phyloP scores from a whole-genome alignment of 1,140 invertebrate genomes.

The Drosophila paulistorum region DNA sequence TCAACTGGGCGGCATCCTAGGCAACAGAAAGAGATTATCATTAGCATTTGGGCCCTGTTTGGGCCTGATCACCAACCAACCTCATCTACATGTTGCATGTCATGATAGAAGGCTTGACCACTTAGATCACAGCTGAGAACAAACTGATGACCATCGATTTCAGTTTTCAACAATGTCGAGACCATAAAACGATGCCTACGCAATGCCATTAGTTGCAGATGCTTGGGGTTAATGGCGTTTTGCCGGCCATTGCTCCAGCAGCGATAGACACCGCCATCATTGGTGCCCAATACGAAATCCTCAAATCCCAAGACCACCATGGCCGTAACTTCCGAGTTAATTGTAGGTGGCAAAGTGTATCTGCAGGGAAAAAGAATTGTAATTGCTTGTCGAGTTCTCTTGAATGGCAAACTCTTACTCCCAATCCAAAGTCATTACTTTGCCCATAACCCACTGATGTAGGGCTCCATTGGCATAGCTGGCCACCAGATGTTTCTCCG shows the following conservation, averaged over 20 bases:
- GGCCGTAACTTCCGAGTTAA: slow-evolving; percentile 54
- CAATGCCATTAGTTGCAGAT: slow-evolving; percentile 57
- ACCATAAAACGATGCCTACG: slow-evolving; percentile 72
- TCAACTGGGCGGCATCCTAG: slow-evolving; percentile 63
- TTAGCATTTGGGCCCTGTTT: too few relatives aligned
- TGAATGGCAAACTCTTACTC: slow-evolving; percentile 50
- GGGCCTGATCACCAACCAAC: slow-evolving; percentile 23
- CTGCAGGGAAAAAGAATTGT: slow-evolving; percentile 12
- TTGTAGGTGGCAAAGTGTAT: slow-evolving; percentile 47
- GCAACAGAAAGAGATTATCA: neutral
- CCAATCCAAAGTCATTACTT: slow-evolving; percentile 65
- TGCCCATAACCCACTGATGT: slow-evolving; percentile 59
- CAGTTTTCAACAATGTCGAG: slow-evolving; percentile 50
- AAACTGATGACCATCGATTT: slow-evolving; percentile 42
- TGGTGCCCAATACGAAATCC: slow-evolving; percentile 70
- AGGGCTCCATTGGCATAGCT: slow-evolving; percentile 72
- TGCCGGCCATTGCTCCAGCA: slow-evolving; percentile 57
- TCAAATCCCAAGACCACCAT: slow-evolving; percentile 57
- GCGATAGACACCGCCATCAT: slow-evolving; percentile 67
- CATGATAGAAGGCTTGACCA: slow-evolving; percentile 72
- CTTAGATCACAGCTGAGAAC: slow-evolving; percentile 78
- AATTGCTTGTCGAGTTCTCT: too few relatives aligned
- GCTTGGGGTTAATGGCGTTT: slow-evolving; percentile 32
- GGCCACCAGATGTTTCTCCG: slow-evolving; percentile 62
- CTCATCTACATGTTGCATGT: slow-evolving; percentile 67